Base-by-base conservation (phyloP, 2,113 vertebrate genomes). In the Phyllostomus discolor region DNA sequence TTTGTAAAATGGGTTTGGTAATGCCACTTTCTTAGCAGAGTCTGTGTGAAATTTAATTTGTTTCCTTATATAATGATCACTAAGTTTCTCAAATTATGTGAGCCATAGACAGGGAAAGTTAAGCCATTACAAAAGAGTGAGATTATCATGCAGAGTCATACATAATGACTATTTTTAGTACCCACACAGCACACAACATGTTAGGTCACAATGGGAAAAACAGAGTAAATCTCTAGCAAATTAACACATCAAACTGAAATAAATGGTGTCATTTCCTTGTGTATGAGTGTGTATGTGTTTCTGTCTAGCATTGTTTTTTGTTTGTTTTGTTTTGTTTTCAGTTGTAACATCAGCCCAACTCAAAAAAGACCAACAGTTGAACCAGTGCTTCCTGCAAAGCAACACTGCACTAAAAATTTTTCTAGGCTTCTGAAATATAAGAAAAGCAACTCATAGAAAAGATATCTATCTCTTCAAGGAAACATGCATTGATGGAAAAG, bases 41-140 rank as follows among this genome's bases (percentile, higher is more conserved):
- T 82, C 86, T 64, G 43, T 91, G 91, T 92, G 84, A 91, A 95
- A 73, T 97, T 94, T 93, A 95, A 96, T 97, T 89, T 91, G 94
- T 95, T 94, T 94, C 85, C 83, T 96, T 97, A 95, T 70, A 72
- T 93, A 96, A 97, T 90, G 70, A 94, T 97, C 91, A 85, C 97
- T 94, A 95, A 96, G 93, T 93, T 85, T 87, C 88, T 96, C 94
- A 95, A 94, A 94, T 83, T 88, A 96, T 95, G 70, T 70, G 76
- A 97, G 54, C 80, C 64, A 52, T 2, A 24, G 70, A 89, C 80
- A 95, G 48, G 84, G 52, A 94, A 97, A 90, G 75, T 78, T 50
- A 90, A 94, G 70, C 66, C 75, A 43, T 95, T 84, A 78, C 16
- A 38, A 95, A 93, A 97, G 91, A 81, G 67, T 96, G 57, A 96